Conservation (phyloP, 2,797 vertebrate species). For the Knipowitschia caucasica region DNA sequence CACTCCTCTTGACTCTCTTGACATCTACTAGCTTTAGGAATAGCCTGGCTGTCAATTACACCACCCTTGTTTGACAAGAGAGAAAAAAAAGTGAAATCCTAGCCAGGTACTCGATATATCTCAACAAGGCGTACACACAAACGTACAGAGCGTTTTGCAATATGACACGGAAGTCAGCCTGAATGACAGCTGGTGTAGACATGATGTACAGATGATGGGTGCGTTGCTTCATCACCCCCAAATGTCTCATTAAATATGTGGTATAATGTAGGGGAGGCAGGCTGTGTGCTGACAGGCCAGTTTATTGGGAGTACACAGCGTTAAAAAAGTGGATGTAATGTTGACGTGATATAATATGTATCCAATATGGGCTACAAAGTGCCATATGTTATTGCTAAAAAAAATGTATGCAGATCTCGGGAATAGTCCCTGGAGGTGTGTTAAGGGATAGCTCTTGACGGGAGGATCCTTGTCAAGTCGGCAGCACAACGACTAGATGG, state of each 20-base stretch:
- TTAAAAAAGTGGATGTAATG: conserved; percentile 43
- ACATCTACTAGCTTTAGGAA: conserved; percentile 52
- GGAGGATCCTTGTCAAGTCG: no score
- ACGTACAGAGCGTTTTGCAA: conserved; percentile 33
- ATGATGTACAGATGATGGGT: conserved; percentile 59
- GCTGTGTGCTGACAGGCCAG: conserved; percentile 36
- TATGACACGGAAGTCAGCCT: conserved; percentile 28
- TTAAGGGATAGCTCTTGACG: background rate
- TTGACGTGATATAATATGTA: conserved; percentile 4
- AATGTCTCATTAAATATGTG: conserved; percentile 65
- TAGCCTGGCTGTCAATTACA: conserved; percentile 63
- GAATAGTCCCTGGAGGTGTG: background rate
- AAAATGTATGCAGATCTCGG: background rate
- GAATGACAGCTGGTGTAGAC: conserved; percentile 56
- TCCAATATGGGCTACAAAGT: background rate
- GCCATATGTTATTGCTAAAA: background rate
- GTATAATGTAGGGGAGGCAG: conserved; percentile 42
- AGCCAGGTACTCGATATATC: conserved; percentile 38
- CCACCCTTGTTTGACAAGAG: conserved; percentile 44
- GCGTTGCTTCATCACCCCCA: conserved; percentile 36
- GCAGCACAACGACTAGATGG: no score
- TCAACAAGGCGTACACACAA: conserved; percentile 4
- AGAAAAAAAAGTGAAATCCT: conserved; percentile 50
- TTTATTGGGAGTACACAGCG: conserved; percentile 30
- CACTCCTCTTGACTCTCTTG: conserved; percentile 56